Percentiles rank a stretch among this genome's conserved stretches.
Evolutionary conservation across 2,888 invertebrate genomes (phyloP).

Genomic region (Aporophyla nigra): DNA sequence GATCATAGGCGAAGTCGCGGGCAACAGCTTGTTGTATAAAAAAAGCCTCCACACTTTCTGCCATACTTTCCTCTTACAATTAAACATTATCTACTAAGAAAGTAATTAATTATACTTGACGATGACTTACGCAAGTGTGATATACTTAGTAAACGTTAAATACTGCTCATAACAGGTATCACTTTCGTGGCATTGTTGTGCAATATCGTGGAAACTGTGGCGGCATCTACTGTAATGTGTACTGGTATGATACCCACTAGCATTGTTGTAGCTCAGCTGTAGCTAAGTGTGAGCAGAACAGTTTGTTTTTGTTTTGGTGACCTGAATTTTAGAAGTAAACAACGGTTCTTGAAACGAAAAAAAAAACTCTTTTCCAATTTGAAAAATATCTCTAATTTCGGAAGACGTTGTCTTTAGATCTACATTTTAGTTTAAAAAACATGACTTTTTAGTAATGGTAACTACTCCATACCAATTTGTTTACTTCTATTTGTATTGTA

Average conservation of each 20-base stretch:
- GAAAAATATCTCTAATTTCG: too few species aligned
- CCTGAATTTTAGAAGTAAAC: constrained; percentile 18
- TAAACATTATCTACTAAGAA: constrained; percentile 4
- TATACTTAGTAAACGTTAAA: constrained; percentile 50
- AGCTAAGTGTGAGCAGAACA: background rate
- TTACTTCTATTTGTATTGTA: too few species aligned
- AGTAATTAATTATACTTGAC: constrained; percentile 32
- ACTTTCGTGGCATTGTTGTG: constrained; percentile 68
- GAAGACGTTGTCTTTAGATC: too few species aligned
- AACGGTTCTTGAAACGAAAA: background rate
- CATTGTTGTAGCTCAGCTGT: constrained; percentile 31
- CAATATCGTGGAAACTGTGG: constrained; percentile 77
- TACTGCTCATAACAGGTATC: constrained; percentile 37
- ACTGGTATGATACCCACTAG: constrained; percentile 11
- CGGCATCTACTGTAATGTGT: constrained; percentile 48
- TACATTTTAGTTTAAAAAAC: too few species aligned
- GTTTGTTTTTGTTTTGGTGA: constrained; percentile 39
- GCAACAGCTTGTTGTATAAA: too few species aligned
- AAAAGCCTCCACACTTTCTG: too few species aligned
- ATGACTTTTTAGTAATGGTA: too few species aligned
- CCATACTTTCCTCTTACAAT: too few species aligned
- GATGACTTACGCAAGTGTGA: constrained; percentile 44
- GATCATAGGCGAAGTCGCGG: too few species aligned
- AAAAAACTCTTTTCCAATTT: too few species aligned
- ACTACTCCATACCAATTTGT: too few species aligned